Evolutionary conservation across 1,140 invertebrate species (phyloP).

Genomic region (Drosophila kurseongensis): DNA sequence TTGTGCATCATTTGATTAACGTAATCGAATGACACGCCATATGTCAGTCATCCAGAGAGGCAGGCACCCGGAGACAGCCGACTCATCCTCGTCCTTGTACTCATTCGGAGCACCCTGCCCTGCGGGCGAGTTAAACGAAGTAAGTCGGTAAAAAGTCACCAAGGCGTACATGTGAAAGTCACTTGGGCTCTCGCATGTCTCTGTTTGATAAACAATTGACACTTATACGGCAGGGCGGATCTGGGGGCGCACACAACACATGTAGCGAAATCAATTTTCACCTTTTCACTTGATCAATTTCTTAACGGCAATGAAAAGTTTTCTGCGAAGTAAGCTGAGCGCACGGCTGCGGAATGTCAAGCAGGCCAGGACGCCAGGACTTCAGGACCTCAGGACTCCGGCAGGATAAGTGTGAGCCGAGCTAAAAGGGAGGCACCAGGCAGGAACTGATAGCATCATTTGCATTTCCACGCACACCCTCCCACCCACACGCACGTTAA

Average conservation of each 20-base stretch:
- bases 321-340: constrained; percentile 53
- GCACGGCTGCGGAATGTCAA: constrained; percentile 69
- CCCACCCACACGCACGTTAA: constrained; percentile 64
- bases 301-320: constrained; percentile 82
- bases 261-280: constrained; percentile 83
- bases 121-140: constrained; percentile 64
- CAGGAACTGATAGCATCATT: constrained; percentile 78
- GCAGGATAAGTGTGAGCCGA: constrained; percentile 1
- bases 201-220: constrained; percentile 77
- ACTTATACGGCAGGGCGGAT: constrained; percentile 37
- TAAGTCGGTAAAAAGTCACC: constrained; percentile 70
- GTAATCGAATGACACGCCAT: constrained; percentile 75
- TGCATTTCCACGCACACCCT: constrained; percentile 60
- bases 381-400: not conserved
- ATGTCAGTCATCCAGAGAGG: constrained; percentile 51
- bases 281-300: constrained; percentile 83
- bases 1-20: constrained; percentile 82
- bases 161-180: constrained; percentile 53
- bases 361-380: constrained; percentile 30
- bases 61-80: constrained; percentile 23
- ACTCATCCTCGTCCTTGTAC: constrained; percentile 10
- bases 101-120: constrained; percentile 5
- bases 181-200: constrained; percentile 44
- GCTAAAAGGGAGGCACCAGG: constrained; percentile 1
- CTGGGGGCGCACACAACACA: constrained; percentile 43